Percentiles rank a stretch among this genome's conserved stretches.
phyloP scores from a whole-genome alignment of 2,113 vertebrate species.

The Falcunculus frontatus region DNA sequence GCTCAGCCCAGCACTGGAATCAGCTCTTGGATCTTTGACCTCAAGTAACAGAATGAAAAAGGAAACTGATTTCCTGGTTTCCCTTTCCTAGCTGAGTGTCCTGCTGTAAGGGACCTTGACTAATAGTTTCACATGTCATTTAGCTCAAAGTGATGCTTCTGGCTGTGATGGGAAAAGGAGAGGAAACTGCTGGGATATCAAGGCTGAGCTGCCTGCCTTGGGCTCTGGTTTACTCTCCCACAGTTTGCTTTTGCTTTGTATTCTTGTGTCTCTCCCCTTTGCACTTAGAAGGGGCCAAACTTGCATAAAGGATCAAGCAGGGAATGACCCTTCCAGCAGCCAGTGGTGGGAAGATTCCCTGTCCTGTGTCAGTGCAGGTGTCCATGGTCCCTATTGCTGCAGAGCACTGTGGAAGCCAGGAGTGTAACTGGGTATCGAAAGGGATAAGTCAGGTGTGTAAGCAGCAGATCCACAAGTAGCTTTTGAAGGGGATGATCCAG shows the following conservation, averaged over 20 bases:
- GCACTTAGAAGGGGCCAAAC: background rate
- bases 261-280: background rate
- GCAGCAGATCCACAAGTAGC: background rate
- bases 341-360: background rate
- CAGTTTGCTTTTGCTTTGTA: fast-evolving
- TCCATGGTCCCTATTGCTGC: fast-evolving
- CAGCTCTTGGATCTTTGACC: background rate
- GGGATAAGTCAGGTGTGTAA: background rate
- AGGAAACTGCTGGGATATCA: background rate
- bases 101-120: background rate
- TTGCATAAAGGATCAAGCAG: background rate
- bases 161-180: background rate
- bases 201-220: background rate
- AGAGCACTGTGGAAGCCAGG: background rate
- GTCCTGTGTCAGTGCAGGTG: background rate
- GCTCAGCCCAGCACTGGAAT: background rate
- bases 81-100: background rate
- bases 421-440: background rate
- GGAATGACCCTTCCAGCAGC: background rate
- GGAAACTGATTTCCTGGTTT: background rate
- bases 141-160: background rate
- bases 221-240: background rate
- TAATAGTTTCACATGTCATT: background rate
- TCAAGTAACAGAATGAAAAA: background rate
- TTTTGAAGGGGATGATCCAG: background rate